Conservation (phyloP, 2,113 vertebrate genomes). For the Bufo gargarizans region DNA sequence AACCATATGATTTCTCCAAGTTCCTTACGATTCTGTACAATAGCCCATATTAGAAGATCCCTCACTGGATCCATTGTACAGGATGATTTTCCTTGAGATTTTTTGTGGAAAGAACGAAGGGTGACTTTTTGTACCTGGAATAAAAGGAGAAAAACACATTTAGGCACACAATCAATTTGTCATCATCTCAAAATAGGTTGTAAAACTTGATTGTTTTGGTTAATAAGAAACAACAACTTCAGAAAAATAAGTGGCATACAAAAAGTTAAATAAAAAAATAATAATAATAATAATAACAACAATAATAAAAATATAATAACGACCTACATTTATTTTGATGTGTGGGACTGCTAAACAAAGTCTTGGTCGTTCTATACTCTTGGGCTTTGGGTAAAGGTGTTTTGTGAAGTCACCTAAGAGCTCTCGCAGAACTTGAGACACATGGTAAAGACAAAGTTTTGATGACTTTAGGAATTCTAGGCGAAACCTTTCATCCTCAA, state of each 20-base stretch:
- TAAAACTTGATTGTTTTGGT: neutral
- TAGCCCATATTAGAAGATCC: slow-evolving; percentile 92
- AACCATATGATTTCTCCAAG: slow-evolving; percentile 91
- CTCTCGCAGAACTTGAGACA: slow-evolving; percentile 83
- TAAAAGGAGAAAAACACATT: neutral
- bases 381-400: slow-evolving; percentile 76
- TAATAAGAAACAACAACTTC: neutral
- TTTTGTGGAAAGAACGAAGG: slow-evolving; percentile 68
- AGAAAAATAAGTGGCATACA: neutral
- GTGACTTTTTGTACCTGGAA: slow-evolving; percentile 70
- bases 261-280: too few species aligned
- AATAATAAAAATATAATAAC: neutral
- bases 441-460: slow-evolving; percentile 73
- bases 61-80: slow-evolving; percentile 77
- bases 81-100: slow-evolving; percentile 57
- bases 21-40: slow-evolving; percentile 87
- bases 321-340: slow-evolving; percentile 70
- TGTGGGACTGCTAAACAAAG: slow-evolving; percentile 65
- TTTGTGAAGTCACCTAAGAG: slow-evolving; percentile 86
- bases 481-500: slow-evolving; percentile 66
- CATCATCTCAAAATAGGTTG: neutral
- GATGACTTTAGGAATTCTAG: slow-evolving; percentile 35
- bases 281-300: neutral
- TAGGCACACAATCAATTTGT: neutral
- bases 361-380: slow-evolving; percentile 59